phyloP scores from a whole-genome alignment of 2,797 vertebrate species.

The Neomorphus geoffroyi region DNA sequence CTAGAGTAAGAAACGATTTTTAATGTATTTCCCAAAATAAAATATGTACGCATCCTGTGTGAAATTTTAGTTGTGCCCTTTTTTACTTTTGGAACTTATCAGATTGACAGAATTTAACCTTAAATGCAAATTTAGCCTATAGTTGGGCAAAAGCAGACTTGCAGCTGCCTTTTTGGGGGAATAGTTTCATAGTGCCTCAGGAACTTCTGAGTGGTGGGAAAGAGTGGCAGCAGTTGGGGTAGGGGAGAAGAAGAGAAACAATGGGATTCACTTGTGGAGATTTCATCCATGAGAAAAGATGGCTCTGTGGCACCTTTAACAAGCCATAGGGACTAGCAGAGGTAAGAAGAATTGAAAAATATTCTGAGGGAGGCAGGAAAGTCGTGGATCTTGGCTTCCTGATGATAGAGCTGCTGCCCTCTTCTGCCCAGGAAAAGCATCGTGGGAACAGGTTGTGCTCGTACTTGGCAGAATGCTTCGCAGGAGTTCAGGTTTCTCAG shows the following conservation, averaged over 20 bases:
- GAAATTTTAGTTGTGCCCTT: background rate
- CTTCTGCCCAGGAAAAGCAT: background rate
- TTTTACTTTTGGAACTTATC: background rate
- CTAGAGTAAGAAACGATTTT: conserved; percentile 55
- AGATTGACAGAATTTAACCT: background rate
- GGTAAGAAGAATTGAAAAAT: background rate
- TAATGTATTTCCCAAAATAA: conserved; percentile 70
- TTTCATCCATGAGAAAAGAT: background rate
- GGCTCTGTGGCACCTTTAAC: background rate
- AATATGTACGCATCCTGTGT: conserved; percentile 32
- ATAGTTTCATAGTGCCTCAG: background rate
- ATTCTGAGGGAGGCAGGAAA: background rate
- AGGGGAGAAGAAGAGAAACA: background rate
- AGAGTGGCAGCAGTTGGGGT: too few species aligned
- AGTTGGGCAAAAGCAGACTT: background rate
- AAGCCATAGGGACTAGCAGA: background rate
- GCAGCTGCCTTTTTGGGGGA: background rate
- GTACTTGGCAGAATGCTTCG: background rate
- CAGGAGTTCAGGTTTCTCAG: background rate
- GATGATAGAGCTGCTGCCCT: background rate
- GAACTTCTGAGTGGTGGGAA: background rate
- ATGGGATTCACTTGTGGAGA: background rate
- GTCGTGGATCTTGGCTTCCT: background rate
- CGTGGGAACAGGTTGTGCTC: background rate
- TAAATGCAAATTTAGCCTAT: background rate